A percentile compares a stretch with the other conserved stretches of the same genome.
phyloP scores from a whole-genome alignment of 2,888 invertebrate genomes.

The Spilarctia lutea region DNA sequence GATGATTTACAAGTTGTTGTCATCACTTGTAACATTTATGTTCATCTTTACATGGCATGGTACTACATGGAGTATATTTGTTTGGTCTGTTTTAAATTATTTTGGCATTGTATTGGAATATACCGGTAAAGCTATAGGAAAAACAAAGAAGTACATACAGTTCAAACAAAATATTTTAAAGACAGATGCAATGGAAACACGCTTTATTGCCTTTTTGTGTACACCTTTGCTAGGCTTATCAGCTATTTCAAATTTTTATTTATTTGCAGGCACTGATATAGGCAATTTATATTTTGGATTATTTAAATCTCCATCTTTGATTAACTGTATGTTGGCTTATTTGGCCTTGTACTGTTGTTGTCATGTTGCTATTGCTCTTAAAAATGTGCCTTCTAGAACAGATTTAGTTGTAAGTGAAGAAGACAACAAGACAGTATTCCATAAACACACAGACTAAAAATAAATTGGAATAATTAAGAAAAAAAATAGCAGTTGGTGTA shows the following conservation, averaged over 20 bases:
- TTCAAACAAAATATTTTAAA: slow-evolving; percentile 75
- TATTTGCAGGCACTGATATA: slow-evolving; percentile 92
- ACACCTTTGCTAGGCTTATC: slow-evolving; percentile 92
- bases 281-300: slow-evolving; percentile 90
- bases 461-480: background rate
- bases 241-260: slow-evolving; percentile 95
- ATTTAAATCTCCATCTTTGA: slow-evolving; percentile 76
- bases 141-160: slow-evolving; percentile 75
- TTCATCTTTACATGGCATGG: slow-evolving; percentile 98
- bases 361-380: slow-evolving; percentile 79
- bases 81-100: slow-evolving; percentile 96
- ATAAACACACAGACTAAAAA: slow-evolving; percentile 8
- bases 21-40: slow-evolving; percentile 91
- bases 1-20: slow-evolving; percentile 87
- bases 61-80: slow-evolving; percentile 90
- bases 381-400: slow-evolving; percentile 74
- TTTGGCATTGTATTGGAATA: slow-evolving; percentile 92
- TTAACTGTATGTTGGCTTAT: slow-evolving; percentile 66
- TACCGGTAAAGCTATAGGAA: slow-evolving; percentile 82
- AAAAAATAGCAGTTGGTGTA: background rate
- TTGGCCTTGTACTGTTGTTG: slow-evolving; percentile 77
- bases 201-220: slow-evolving; percentile 89
- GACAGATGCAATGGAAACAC: slow-evolving; percentile 80
- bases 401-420: slow-evolving; percentile 47
- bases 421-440: slow-evolving; percentile 37